phyloP scores from a whole-genome alignment of 2,113 vertebrate species.

The Anser cygnoides region DNA sequence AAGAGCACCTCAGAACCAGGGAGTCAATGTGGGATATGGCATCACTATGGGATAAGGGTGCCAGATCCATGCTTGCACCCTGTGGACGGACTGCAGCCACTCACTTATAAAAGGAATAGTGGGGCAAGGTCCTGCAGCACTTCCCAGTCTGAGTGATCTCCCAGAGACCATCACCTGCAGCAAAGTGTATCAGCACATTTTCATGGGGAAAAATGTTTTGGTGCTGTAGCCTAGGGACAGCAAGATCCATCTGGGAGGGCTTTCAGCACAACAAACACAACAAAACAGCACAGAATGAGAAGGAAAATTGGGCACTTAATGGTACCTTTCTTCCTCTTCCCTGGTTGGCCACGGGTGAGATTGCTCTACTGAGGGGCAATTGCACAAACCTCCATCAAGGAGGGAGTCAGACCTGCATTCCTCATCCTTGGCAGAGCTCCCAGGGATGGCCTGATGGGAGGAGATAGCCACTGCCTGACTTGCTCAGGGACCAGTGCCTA shows the following conservation, averaged over 20 bases:
- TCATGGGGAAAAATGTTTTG: not conserved
- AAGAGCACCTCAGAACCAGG: no score
- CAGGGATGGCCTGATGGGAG: not conserved
- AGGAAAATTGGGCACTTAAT: not conserved
- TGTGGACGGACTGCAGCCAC: no score
- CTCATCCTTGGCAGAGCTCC: not conserved
- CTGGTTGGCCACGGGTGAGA: not conserved
- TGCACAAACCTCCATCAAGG: not conserved
- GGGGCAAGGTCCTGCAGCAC: not conserved
- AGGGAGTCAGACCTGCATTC: not conserved
- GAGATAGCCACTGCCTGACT: not conserved
- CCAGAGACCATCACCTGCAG: not conserved
- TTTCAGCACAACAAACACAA: not conserved
- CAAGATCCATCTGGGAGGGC: fast-evolving
- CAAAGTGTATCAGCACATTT: not conserved
- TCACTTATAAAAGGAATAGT: not conserved
- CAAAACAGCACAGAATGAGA: fast-evolving
- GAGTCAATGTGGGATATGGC: fast-evolving
- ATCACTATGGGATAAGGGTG: fast-evolving
- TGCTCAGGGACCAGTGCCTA: not conserved
- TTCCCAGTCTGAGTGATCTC: not conserved
- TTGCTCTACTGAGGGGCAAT: not conserved
- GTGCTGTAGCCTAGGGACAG: not conserved
- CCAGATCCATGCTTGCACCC: fast-evolving
- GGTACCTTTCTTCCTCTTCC: not conserved